phyloP scores from a whole-genome alignment of 2,797 vertebrate species.

The Octomys mimax region DNA sequence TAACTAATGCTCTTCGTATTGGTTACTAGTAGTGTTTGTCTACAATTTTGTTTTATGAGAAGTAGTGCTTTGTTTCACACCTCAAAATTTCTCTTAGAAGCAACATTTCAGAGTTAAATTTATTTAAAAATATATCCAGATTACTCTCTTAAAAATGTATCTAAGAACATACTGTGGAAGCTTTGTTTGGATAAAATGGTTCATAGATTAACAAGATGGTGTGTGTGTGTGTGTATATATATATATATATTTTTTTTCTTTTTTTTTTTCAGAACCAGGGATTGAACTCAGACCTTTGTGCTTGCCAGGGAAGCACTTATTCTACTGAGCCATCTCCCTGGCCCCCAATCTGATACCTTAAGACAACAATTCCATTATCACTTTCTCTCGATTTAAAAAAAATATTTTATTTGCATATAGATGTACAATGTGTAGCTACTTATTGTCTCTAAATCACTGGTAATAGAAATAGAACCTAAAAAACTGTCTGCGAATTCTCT shows the following conservation, averaged over 20 bases:
- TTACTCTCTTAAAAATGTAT: background rate
- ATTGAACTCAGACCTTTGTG: no score
- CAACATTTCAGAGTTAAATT: background rate
- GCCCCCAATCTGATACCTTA: background rate
- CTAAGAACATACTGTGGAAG: background rate
- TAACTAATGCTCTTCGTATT: background rate
- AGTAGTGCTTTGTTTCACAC: background rate
- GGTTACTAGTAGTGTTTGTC: background rate
- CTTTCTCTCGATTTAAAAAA: background rate
- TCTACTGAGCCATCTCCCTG: no score
- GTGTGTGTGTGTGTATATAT: no score
- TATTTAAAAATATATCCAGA: background rate
- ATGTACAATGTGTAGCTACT: background rate
- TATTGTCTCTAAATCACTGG: background rate
- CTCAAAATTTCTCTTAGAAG: background rate
- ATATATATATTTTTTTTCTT: no score
- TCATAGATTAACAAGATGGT: background rate
- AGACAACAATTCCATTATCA: no score
- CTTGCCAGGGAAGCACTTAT: no score
- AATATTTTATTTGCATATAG: background rate
- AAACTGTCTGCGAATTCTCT: background rate
- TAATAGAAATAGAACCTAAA: background rate
- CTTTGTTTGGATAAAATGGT: background rate
- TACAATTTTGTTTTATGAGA: background rate
- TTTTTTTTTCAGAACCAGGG: no score